Evolutionary conservation across 2,113 vertebrate species (phyloP), one percentile per base, ranked within the genome.

Genomic region (Alethe diademata): DNA sequence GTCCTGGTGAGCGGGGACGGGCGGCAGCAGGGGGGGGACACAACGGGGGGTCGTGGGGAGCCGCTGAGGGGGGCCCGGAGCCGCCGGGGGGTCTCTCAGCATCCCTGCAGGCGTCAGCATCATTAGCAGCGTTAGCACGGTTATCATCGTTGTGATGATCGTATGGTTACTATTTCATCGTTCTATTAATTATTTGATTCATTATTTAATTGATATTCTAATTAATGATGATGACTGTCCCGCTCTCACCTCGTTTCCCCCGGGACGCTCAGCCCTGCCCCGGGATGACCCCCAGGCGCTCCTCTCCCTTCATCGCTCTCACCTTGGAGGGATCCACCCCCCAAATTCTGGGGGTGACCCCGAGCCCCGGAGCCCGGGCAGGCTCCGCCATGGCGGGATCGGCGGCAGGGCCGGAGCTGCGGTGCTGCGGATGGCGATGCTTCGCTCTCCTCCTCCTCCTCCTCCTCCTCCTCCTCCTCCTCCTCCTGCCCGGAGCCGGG

Each of bases 361-460:
- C n/a, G 24, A 48, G n/a, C 18, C 12, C 7, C 11, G 69, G 38
- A 17, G 2, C 51, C 31, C 42, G 67, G 74, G 69, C 38, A 5
- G 23, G 23, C 88, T 67, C 60, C 42, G 83, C 70, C 85, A 61
- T 92, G 89, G 69, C 51, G 64, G 58, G 88, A 62, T 40, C 15
- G 45, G 78, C 61, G 38, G 81, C 87, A 71, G 92, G 87, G 92
- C 92, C 87, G 76, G 78, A 51, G 78, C 24, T 64, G 29, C 9
- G 58, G 71, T 26, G 93, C 82, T 87, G 93, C 86, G 72, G 74
- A 66, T 81, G 86, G 69, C 53, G 69, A 66, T 66, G 71, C 64
- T 88, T 43, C 58, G 50, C 76, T 80, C 86, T 28, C 76, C 58
- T 54, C 60, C 50, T 58, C 74, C 17, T 84, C 64, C 48, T 78